phyloP scores from a whole-genome alignment of 2,797 vertebrate genomes.

The Pangasius sanitwongsei region DNA sequence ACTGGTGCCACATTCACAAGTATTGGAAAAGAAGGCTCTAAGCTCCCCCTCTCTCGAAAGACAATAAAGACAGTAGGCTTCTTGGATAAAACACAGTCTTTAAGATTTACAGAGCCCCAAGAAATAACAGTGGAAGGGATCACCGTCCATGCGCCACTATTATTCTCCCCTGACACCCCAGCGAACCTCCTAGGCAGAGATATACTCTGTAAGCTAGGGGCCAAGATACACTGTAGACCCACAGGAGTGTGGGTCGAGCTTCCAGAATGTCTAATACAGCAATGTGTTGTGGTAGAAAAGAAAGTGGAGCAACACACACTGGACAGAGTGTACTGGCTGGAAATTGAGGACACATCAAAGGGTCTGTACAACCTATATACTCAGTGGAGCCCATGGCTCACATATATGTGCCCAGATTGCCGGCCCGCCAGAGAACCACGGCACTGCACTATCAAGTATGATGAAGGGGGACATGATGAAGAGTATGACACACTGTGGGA shows the following conservation, averaged over 20 bases:
- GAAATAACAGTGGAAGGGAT: not conserved
- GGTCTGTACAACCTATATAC: fast-evolving
- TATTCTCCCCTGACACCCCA: not conserved
- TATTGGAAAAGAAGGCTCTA: not conserved
- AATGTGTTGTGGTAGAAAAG: not conserved
- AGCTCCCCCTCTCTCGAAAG: not conserved
- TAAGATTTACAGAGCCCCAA: not conserved
- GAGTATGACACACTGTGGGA: not conserved
- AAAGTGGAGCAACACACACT: not conserved
- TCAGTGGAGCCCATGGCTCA: not conserved
- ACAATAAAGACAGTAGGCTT: not conserved
- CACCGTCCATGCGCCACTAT: not conserved
- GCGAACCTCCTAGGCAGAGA: not conserved
- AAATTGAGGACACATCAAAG: fast-evolving
- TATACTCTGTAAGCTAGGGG: not conserved
- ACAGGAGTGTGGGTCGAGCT: not conserved
- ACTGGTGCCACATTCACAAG: not conserved
- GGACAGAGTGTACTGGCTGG: not conserved
- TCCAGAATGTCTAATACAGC: not conserved
- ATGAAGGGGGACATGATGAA: not conserved
- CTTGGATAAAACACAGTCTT: not conserved
- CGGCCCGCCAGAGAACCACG: not conserved
- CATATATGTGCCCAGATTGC: fast-evolving
- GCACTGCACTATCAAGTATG: not conserved
- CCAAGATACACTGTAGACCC: not conserved